Evolutionary conservation across 2,113 vertebrate species (phyloP), one percentile per base, ranked within the genome.

Genomic region (Lycocorax pyrrhopterus): DNA sequence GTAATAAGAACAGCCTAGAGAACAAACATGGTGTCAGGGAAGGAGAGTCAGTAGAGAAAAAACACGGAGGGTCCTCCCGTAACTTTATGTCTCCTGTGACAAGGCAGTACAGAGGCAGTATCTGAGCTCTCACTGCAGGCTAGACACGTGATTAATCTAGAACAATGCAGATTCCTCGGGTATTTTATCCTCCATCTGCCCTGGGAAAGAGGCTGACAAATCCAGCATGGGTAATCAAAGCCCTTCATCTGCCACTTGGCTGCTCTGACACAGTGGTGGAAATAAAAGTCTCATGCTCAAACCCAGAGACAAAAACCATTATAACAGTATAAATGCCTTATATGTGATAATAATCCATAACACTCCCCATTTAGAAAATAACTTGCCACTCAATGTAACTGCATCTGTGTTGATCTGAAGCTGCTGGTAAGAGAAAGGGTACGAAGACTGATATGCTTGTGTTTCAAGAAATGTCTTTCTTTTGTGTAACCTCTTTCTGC

Each of bases 81-180:
- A 72, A 30, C n/a, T 72, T 78, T 32, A 9, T 21, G 17, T 37
- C 43, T 87, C 15, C 47, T 33, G 22, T 49, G 62, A 37, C 35
- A 81, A 49, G 51, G 68, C 39, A 60, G 33, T 27, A 67, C 11
- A 75, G 71, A 68, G 37, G 49, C 53, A 43, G 25, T 27, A 39
- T 13, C 62, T 32, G 56, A 81, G 64, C 43, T 84, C 41, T 47
- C 35, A 46, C 20, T 53, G 35, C 33, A 9, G 26, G 35, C 43
- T 2, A 41, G 17, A 21, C 4, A 15, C 0, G 1, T 17, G 39
- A 46, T 64, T 58, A 59, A 33, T 43, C 44, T 33, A 37, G 52
- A 93, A 39, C 16, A 62, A 44, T 0, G 1, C 7, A 16, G 16
- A 39, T 33, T 87, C 47, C 47, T 84, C 7, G 6, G 17, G 17